Evolutionary conservation across 1,140 invertebrate species (phyloP).

Genomic region (Belonocnema kinseyi): DNA sequence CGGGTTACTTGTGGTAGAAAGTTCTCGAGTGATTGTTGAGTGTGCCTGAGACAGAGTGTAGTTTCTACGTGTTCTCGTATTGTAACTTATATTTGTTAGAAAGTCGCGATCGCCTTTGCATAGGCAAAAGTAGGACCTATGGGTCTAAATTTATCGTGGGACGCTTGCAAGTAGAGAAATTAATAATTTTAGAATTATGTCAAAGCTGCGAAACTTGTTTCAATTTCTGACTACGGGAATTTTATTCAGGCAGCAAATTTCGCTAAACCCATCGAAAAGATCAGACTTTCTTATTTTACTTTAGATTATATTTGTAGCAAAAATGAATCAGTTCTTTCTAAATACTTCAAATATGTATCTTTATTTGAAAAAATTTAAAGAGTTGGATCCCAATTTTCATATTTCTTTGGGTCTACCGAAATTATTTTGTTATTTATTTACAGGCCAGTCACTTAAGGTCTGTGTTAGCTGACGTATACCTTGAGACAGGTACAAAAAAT

Average conservation of each 20-base stretch:
- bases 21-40: constrained; percentile 27
- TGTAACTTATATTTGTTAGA: constrained; percentile 24
- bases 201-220: background rate
- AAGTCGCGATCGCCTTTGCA: background rate
- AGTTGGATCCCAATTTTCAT: background rate
- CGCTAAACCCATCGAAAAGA: background rate
- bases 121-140: constrained; percentile 3
- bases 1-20: constrained; percentile 19
- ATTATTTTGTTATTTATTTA: too few relatives aligned
- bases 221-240: background rate
- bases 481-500: too few relatives aligned
- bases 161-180: background rate
- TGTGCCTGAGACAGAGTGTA: constrained; percentile 12
- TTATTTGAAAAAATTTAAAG: constrained; percentile 8
- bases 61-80: constrained; percentile 19
- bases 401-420: too few relatives aligned
- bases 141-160: constrained; percentile 24
- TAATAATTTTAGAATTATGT: background rate
- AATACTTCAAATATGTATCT: constrained; percentile 4
- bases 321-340: background rate
- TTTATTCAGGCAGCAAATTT: background rate
- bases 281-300: background rate
- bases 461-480: too few relatives aligned
- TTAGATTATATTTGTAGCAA: background rate
- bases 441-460: too few relatives aligned